phyloP scores from a whole-genome alignment of 2,888 invertebrate genomes.

The Venusia cambrica region DNA sequence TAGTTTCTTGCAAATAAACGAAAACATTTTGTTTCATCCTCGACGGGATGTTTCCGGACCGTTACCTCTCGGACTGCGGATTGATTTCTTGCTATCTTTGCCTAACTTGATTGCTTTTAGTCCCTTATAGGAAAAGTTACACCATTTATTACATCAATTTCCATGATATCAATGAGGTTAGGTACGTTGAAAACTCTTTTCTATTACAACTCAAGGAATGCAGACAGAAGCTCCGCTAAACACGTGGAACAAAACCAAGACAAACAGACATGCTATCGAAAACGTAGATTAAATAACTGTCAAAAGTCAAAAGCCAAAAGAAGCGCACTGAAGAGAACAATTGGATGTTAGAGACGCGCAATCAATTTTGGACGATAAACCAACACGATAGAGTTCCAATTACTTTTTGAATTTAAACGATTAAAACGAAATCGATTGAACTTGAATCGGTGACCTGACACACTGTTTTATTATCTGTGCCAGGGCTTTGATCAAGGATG shows the following conservation, averaged over 20 bases:
- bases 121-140: constrained; percentile 10
- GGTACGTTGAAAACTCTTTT: too few species aligned
- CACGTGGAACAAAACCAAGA: too few species aligned
- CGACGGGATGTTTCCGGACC: constrained; percentile 43
- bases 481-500: constrained; percentile 16
- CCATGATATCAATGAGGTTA: too few species aligned
- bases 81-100: constrained; percentile 46
- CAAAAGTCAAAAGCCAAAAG: constrained; percentile 15
- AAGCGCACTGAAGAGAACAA: constrained; percentile 25
- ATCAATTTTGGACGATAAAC: too few species aligned
- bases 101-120: constrained; percentile 14
- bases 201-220: too few species aligned
- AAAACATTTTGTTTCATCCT: constrained; percentile 56
- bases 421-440: too few species aligned
- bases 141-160: constrained; percentile 8
- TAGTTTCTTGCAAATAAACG: constrained; percentile 54
- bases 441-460: too few species aligned
- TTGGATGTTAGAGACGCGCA: constrained; percentile 29
- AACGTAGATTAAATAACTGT: constrained; percentile 1
- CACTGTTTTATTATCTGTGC: constrained; percentile 26
- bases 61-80: constrained; percentile 40
- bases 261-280: too few species aligned
- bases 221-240: too few species aligned
- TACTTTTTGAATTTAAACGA: too few species aligned
- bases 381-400: too few species aligned